Evolutionary conservation across 2,888 invertebrate species (phyloP), one percentile per base, ranked within the genome.

Genomic region (Ptycholaimellus sp.): DNA sequence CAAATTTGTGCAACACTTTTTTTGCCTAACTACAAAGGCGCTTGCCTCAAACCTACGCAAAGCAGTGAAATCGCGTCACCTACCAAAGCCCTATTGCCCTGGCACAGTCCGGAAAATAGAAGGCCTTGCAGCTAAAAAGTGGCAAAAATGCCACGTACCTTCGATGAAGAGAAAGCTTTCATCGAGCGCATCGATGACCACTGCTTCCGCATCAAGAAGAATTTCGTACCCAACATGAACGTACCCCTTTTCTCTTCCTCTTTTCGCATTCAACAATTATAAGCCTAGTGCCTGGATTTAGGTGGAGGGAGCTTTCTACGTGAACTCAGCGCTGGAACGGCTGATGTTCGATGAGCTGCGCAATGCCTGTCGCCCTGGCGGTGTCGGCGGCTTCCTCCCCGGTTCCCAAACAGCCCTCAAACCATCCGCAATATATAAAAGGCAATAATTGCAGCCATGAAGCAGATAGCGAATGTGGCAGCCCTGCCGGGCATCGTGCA

Each of bases 211-310:
- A 96, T 99, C 44, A 90, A 90, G 56, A 93, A 81, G 59, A 93
- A 90, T 3, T 96, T 96, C 61, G 93, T 96, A 56, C 87, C 90
- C 1, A 90, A 93, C 54, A 96, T 96, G 96, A 87, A 83, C 52
- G 73, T 3, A 37, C 4, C 20, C 30, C 13, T 28, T 3, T 34
- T n/a, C 14, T 21, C 17, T 37, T 37, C 21, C 33, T 14, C 13
- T 16, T 33, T 19, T 33, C 19, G 13, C 14, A 6, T 18, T 9
- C 20, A 33, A 11, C 32, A 3, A 9, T 13, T 9, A 29, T 11
- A 23, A 9, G 25, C 25, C 25, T 9, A 23, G 7, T 23, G 25
- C 25, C 13, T 23, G 25, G 25, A 23, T 52, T 17, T 43, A 73
- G 72, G 87, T 90, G 11, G 96, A 96, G 64, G 96, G 96, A 16